Conservation (phyloP, 2,113 vertebrate genomes). For the Scatophagus argus region DNA sequence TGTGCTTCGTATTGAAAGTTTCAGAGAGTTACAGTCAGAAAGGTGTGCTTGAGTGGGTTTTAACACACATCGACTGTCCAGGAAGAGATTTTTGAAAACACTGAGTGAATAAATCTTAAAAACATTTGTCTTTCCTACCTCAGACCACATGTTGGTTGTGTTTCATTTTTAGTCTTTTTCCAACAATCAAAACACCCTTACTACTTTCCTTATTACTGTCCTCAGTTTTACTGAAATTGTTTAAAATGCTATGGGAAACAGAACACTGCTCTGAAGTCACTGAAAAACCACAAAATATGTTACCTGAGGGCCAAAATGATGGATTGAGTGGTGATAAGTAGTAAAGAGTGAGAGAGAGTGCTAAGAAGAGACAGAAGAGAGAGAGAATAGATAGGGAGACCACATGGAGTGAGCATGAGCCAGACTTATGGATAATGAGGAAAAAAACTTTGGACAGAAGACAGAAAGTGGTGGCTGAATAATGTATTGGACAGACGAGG, state of each 20-base stretch:
- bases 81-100: too few relatives aligned
- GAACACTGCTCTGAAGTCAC: slow-evolving; percentile 14
- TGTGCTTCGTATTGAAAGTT: too few relatives aligned
- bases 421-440: slow-evolving; percentile 64
- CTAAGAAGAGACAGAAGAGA: not conserved
- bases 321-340: slow-evolving; percentile 34
- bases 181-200: too few relatives aligned
- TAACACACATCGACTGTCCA: too few relatives aligned
- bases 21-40: too few relatives aligned
- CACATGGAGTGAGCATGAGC: slow-evolving; percentile 55
- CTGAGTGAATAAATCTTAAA: too few relatives aligned
- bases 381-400: slow-evolving; percentile 7
- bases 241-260: slow-evolving; percentile 5
- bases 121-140: not conserved
- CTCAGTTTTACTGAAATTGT: not conserved
- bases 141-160: not conserved
- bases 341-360: not conserved
- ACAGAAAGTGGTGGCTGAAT: slow-evolving; percentile 69
- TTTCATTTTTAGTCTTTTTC: not conserved
- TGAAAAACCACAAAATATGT: slow-evolving; percentile 32
- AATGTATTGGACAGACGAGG: slow-evolving; percentile 67
- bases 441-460: slow-evolving; percentile 56
- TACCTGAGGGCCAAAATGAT: slow-evolving; percentile 20
- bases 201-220: not conserved
- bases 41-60: too few relatives aligned